Evolutionary conservation across 2,113 vertebrate species (phyloP), one percentile per base, ranked within the genome.

Genomic region (Alethe diademata): DNA sequence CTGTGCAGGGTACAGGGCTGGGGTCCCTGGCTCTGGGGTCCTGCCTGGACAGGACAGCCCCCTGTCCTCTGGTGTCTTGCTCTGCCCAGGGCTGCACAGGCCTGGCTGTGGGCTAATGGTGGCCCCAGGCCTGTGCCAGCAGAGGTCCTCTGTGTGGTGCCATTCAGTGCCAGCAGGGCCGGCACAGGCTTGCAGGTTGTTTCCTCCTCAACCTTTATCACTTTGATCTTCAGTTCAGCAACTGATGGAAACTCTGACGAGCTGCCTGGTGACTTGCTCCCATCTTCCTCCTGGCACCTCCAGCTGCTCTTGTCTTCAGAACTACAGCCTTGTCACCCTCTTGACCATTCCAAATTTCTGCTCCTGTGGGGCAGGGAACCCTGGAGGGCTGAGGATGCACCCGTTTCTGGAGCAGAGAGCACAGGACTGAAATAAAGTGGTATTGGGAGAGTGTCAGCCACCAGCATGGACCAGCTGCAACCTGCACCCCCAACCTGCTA

Each of bases 71-170:
- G 54, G 15, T 35, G 45, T 35, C n/a, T 61, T 11, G 1, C 38
- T 45, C 58, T 78, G 23, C 20, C 18, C n/a, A 42, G 11, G 17
- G 17, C n/a, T 13, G 8, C 3, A 1, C 61, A 61, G 50, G 26
- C 24, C 38, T 62, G 31, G 43, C 38, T 0, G 0, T 33, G 54
- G 58, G 72, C 62, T 86, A 14, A 8, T 0, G 1, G 79, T 86
- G 48, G 83, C 66, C 74, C 12, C 3, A 9, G 35, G 53, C 12
- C 16, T 13, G 14, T 53, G 88, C 95, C 96, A 90, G 78, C 79
- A 95, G 95, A 95, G 94, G 94, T 93, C 95, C 69, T 56, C 64
- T 40, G 40, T 82, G 87, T 47, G 36, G 56, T 76, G 56, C 56
- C 40, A 33, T 5, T 24, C 29, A 24, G 45, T 47, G 69, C 78